These are phyloP conservation scores for Thereva unica DNA, from an alignment of 2,888 invertebrate species.

Conservation along the genomic window DNA sequence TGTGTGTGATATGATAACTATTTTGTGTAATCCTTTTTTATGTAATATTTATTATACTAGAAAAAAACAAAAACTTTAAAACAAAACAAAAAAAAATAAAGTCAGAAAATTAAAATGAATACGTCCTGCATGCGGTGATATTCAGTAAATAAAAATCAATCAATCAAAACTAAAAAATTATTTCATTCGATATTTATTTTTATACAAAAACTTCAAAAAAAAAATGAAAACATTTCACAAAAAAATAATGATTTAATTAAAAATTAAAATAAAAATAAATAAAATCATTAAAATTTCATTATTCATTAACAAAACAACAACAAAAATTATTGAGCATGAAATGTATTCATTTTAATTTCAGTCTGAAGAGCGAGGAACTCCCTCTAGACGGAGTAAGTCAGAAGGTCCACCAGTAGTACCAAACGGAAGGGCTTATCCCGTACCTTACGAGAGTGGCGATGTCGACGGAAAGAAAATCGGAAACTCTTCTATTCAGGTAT, in stretches of 20 bases:
- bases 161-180: slow-evolving; percentile 17
- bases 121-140: slow-evolving; percentile 44
- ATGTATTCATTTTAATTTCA: slow-evolving; percentile 58
- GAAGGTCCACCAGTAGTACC: slow-evolving; percentile 68
- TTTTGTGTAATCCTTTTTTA: no score
- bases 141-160: slow-evolving; percentile 3
- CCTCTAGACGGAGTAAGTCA: slow-evolving; percentile 77
- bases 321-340: slow-evolving; percentile 31
- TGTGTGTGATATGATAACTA: no score
- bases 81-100: no score
- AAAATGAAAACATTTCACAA: slow-evolving; percentile 10
- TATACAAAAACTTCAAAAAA: slow-evolving; percentile 24
- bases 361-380: slow-evolving; percentile 73
- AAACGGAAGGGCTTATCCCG: slow-evolving; percentile 56
- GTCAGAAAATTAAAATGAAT: slow-evolving; percentile 46
- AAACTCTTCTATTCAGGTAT: slow-evolving; percentile 55
- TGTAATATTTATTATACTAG: no score
- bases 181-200: slow-evolving; percentile 20
- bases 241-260: no score
- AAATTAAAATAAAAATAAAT: slow-evolving; percentile 17
- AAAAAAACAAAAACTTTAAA: no score
- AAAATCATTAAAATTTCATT: not conserved
- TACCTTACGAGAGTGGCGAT: slow-evolving; percentile 49
- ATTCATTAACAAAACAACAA: not conserved
- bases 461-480: slow-evolving; percentile 51